Base-by-base conservation (phyloP, 2,888 invertebrate genomes). In the Gonocerus acuteangulatus region DNA sequence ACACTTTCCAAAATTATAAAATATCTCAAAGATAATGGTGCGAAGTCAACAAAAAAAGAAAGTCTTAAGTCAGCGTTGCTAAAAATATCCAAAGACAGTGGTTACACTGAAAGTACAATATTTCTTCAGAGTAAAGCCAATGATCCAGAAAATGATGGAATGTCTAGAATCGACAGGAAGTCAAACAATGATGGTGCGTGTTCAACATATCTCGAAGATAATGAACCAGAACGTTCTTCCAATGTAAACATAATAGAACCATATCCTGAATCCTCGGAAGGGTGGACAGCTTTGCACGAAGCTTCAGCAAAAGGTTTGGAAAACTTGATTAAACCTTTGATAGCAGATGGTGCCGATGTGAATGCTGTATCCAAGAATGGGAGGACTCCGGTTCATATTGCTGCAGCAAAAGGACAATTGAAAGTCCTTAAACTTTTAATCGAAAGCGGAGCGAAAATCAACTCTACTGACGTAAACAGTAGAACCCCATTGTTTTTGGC, bases 341-440 rank as follows among this genome's bases (percentile, higher is more conserved):
- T 54, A 0, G 23, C 21, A 15, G 42, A 21, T 16, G 39, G 39
- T 22, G 54, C 54, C 16, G 39, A 54, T 16, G 34, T 54, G n/a
- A 54, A 54, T 39, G 54, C 54, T 19, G 23, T 15, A 39, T 15
- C 23, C 2, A 42, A 54, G 22, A 42, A n/a, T 23, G 39, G 54
- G 13, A 19, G n/a, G 22, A 42, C 54, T 21, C 39, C 54, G 2
- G 9, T 39, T 15, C 54, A 54, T 9, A 9, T 42, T 13, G 54
- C 54, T 21, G 54, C 54, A 11, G 19, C 21, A 21, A 36, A 15
- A 21, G 54, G 54, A 6, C 42, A 54, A 2, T 18, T 21, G 21
- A 6, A 19, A 21, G 21, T 21, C 13, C n/a, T 54, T 4, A 42
- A 21, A 34, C 19, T 39, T 22, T 15, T 54, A 22, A 18, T 54